Conservation (phyloP, 2,888 invertebrate species). For the Dryococelus australis region DNA sequence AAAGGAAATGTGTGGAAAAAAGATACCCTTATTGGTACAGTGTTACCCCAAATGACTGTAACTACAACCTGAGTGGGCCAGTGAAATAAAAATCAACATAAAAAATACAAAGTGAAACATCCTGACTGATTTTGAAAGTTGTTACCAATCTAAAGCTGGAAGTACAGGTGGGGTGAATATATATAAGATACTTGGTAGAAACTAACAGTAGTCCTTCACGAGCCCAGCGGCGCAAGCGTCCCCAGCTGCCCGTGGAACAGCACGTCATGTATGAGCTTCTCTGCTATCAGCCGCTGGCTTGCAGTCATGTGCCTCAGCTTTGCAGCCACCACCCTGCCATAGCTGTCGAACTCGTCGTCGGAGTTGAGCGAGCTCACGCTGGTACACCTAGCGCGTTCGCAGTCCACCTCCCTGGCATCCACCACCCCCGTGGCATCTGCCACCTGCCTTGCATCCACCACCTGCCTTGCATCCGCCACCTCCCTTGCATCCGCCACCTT, state of each 20-base stretch:
- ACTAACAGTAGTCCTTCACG: too few relatives aligned
- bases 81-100: too few relatives aligned
- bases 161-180: too few relatives aligned
- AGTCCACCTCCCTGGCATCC: not conserved
- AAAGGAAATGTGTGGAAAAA: too few relatives aligned
- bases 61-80: too few relatives aligned
- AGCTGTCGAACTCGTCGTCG: not conserved
- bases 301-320: constrained; percentile 8
- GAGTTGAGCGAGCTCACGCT: not conserved
- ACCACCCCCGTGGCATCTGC: not conserved
- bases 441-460: not conserved
- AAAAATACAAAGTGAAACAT: too few relatives aligned
- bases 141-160: too few relatives aligned
- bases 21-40: too few relatives aligned
- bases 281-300: not conserved
- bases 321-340: not conserved
- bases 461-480: not conserved
- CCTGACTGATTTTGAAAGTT: too few relatives aligned
- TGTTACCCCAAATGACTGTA: too few relatives aligned
- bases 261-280: not conserved
- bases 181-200: too few relatives aligned
- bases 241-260: not conserved
- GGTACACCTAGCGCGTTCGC: not conserved
- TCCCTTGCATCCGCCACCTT: too few relatives aligned
- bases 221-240: not conserved